Base-by-base conservation (phyloP, 2,113 vertebrate species). In the Prolemur simus region DNA sequence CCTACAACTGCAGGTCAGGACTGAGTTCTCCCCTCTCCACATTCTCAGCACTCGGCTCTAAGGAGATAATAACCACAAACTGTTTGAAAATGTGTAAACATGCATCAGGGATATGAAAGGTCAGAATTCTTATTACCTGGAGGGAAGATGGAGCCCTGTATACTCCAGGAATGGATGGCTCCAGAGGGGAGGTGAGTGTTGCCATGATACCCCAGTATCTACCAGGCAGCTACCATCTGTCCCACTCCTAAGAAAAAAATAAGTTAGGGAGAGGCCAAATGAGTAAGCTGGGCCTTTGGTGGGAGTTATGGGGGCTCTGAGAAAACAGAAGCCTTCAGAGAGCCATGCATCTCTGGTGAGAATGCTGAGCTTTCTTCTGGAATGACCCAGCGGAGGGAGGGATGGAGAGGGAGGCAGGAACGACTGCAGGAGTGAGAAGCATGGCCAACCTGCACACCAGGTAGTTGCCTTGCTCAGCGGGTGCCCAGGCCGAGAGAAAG, bases 321-420 rank as follows among this genome's bases (percentile, higher is more conserved):
- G 73, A 68, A 80, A 49, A 13, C 8, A 13, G 73, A 45, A 39
- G 13, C 20, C 37, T 63, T n/a, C 14, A 15, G 25, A 13, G 76
- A 69, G 54, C 6, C 0, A 1, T 66, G 60, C 0, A n/a, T 2
- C 25, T 52, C 37, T 5, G 5, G 42, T 21, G 11, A 8, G 68
- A 83, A 34, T 34, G 76, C 14, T 20, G 58, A 39, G 14, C 89
- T 6, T 54, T 17, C 63, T 58, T 80, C 91, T 49, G 37, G 47
- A 54, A 81, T 58, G 84, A 82, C 29, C 10, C 42, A 15, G 52
- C 7, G 23, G 42, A 83, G 68, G 1, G 0, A 29, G 37, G 45
- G 47, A 32, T 32, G 68, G 42, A 32, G n/a, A 69, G 8, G 12
- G 21, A 15, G 11, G 29, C 8, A 15, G 21, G 34, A 66, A 34